Base-by-base conservation (phyloP, 2,113 vertebrate genomes). In the Rhinolophus ferrumequinum region DNA sequence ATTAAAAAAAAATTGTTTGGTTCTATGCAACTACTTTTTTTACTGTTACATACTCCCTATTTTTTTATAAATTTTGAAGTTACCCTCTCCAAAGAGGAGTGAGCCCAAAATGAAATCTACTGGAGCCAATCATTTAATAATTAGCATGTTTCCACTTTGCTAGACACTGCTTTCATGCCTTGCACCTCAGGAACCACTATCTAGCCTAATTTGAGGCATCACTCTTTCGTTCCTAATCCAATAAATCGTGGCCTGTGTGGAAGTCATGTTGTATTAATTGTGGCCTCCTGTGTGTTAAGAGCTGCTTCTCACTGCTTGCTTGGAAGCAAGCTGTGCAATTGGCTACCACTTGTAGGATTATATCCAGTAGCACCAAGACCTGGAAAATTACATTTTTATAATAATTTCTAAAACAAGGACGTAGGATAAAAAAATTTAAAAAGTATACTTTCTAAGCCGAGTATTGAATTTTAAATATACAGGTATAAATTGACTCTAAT, bases 321-420 rank as follows among this genome's bases (percentile, higher is more conserved):
- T 95, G n/a, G 38, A 88, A 83, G 15, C 44, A 93, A 93, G 26
- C 54, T 94, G n/a, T 81, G 54, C 38, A 90, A 69, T 18, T 56
- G 21, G 26, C 52, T 91, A 62, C 33, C 10, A 4, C 67, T 88
- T 88, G 5, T 41, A 88, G 21, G n/a, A 80, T 81, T 93, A n/a
- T 38, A 60, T 33, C 18, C 60, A 94, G 12, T 90, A 81, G 19
- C 56, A 66, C 1, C 1, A 96, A 80, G 33, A 80, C 8, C 11
- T 84, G 26, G 13, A 93, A 81, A 5, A 69, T 62, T 44, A 21
- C 19, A 47, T 62, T 95, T 94, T 88, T 82, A 80, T 50, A 95
- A 95, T 66, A 94, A 86, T 47, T 82, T 88, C 21, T 21, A 56
- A 92, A 95, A 77, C 66, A 82, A 85, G 15, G 4, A 3, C 1